Evolutionary conservation across 1,140 invertebrate genomes (phyloP), one percentile per base, ranked within the genome.

Genomic region (Tribolium castaneum): DNA sequence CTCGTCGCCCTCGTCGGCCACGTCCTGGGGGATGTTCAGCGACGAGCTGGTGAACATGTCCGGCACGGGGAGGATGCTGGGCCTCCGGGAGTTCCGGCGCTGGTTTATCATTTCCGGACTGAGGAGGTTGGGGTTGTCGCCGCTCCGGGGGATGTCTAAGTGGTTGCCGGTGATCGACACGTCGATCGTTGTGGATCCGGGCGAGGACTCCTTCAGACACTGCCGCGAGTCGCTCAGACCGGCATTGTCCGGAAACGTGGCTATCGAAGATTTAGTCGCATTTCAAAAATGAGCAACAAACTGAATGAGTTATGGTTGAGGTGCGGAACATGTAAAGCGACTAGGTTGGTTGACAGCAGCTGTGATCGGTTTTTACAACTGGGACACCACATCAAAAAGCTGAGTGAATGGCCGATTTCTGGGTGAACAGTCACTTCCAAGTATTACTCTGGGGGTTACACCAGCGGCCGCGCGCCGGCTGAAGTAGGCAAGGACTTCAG

Each of bases 31-130:
- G 70, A 95, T 92, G 84, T 94, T 94, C 59, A 95, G 88, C 14
- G 91, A 93, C 35, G 91, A 93, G 74, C 92, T 93, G 4, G 93
- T 95, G 80, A 96, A 90, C 93, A 95, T 96, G 84, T 97, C 95
- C 0, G 95, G 95, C 1, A 97, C 95, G 10, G 95, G 95, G 51
- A 96, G 87, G 74, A 96, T 97, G 76, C 94, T 96, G 0, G 95
- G 95, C 77, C 95, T 87, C 81, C 95, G 89, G 81, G 94, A 95
- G n/a, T 94, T 94, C 90, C 93, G 89, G 76, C 93, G 88, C 85
- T 94, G 93, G 83, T 90, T 93, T 50, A 94, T 89, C 81, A 91
- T 90, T 85, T 95, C 94, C 9, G 94, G 94, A 85, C 93, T 95
- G 13, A 96, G 89, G 74, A 95, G 89, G 88, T 96, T 95, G 1